A percentile compares a stretch with the other conserved stretches of the same genome.
phyloP scores from a whole-genome alignment of 2,888 invertebrate genomes.

The Caenorhabditis macrosperma region DNA sequence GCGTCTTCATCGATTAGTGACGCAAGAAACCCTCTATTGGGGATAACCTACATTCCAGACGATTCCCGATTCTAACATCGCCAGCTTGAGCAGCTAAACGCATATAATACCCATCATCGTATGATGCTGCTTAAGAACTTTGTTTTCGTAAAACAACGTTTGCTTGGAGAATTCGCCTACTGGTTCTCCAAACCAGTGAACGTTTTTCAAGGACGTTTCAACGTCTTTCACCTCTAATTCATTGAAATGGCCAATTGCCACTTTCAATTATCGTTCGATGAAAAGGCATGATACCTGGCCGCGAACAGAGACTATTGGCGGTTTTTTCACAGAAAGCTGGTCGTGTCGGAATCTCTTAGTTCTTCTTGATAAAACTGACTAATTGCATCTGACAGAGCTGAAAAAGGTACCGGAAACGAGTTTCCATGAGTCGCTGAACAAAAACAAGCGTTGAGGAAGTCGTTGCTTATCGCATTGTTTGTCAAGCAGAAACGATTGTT shows the following conservation, averaged over 20 bases:
- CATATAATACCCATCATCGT: background rate
- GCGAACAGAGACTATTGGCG: too few species aligned
- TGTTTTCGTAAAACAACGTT: too few species aligned
- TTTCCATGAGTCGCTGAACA: background rate
- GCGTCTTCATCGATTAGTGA: conserved; percentile 17
- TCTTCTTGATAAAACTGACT: too few species aligned
- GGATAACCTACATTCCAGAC: conserved; percentile 10
- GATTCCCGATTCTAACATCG: background rate
- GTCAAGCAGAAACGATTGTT: conserved; percentile 27
- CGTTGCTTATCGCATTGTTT: background rate
- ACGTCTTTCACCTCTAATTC: too few species aligned
- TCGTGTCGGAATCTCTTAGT: too few species aligned
- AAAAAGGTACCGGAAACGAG: background rate
- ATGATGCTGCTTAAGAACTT: background rate
- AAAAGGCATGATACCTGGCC: too few species aligned
- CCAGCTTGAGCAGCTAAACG: background rate
- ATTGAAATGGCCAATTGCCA: too few species aligned
- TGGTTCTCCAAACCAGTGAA: too few species aligned
- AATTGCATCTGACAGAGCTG: background rate
- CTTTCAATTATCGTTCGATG: too few species aligned
- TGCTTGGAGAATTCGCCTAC: too few species aligned
- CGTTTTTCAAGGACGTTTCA: too few species aligned
- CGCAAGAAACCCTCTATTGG: conserved; percentile 1
- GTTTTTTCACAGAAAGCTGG: too few species aligned
- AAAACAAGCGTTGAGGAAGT: background rate